These are phyloP conservation scores for Eulemur coronatus DNA, from an alignment of 2,797 vertebrate genomes.

Conservation along the genomic window DNA sequence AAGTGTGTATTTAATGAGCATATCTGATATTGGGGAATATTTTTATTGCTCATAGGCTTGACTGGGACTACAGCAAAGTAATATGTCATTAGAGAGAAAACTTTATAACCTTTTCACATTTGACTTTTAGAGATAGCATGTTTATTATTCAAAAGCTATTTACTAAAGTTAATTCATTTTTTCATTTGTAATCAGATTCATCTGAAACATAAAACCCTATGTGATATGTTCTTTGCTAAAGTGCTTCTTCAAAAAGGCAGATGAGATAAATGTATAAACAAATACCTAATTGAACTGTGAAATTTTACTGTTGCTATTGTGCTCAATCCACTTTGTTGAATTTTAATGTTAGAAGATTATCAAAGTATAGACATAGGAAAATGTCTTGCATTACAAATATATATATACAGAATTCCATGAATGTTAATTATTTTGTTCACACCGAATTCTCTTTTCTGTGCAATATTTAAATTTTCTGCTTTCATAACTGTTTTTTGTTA, in stretches of 20 bases:
- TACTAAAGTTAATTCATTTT: slow-evolving; percentile 48
- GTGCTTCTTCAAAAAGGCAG: slow-evolving; percentile 46
- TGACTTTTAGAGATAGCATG: background rate
- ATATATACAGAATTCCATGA: slow-evolving; percentile 32
- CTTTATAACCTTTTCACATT: slow-evolving; percentile 19
- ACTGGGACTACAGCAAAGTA: background rate
- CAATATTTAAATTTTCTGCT: slow-evolving; percentile 54
- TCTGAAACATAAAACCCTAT: slow-evolving; percentile 58
- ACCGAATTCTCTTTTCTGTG: slow-evolving; percentile 2
- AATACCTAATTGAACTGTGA: slow-evolving; percentile 61
- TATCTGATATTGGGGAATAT: background rate
- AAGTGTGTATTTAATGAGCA: background rate
- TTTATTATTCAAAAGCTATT: slow-evolving; percentile 53
- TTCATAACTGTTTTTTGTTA: slow-evolving; percentile 29
- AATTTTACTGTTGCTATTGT: slow-evolving; percentile 61
- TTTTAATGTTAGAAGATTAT: slow-evolving; percentile 70
- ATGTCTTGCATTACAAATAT: slow-evolving; percentile 67
- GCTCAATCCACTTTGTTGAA: slow-evolving; percentile 65
- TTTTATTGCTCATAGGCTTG: background rate
- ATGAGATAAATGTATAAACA: slow-evolving; percentile 69
- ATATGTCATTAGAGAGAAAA: background rate
- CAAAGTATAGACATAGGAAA: slow-evolving; percentile 49
- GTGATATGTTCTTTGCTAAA: slow-evolving; percentile 31
- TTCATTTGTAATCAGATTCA: slow-evolving; percentile 70
- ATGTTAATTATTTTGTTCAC: slow-evolving; percentile 61